These are phyloP conservation scores for Cuculus canorus DNA, from an alignment of 2,797 vertebrate species.

Conservation along the genomic window DNA sequence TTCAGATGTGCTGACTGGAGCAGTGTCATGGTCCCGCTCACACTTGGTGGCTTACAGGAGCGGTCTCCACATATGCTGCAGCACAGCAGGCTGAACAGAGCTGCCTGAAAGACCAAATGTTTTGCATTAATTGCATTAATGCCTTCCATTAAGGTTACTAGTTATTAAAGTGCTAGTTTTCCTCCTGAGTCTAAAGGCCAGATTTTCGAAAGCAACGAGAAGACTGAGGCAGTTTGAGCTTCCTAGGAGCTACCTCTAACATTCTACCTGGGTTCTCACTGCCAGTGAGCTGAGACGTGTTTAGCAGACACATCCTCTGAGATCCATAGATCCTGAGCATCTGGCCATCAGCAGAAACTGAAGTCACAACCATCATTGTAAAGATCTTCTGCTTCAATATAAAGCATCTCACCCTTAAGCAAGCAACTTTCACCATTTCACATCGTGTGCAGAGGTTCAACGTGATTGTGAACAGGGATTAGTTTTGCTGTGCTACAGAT, in stretches of 20 bases:
- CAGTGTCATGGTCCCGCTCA: background rate
- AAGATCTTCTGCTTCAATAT: background rate
- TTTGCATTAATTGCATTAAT: background rate
- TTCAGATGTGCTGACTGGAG: background rate
- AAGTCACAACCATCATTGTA: background rate
- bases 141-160: background rate
- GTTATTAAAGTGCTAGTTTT: background rate
- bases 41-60: background rate
- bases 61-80: background rate
- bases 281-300: background rate
- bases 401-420: background rate
- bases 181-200: background rate
- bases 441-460: too few species aligned
- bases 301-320: background rate
- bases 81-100: background rate
- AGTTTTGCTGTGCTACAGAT: background rate
- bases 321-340: background rate
- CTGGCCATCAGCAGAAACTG: background rate
- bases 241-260: background rate
- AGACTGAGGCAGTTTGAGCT: background rate
- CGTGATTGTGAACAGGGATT: background rate
- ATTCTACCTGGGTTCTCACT: background rate
- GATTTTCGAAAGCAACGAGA: background rate
- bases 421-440: background rate
- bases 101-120: background rate